These are phyloP conservation scores for Esperia sulphurella DNA, from an alignment of 2,888 invertebrate species.

Conservation along the genomic window DNA sequence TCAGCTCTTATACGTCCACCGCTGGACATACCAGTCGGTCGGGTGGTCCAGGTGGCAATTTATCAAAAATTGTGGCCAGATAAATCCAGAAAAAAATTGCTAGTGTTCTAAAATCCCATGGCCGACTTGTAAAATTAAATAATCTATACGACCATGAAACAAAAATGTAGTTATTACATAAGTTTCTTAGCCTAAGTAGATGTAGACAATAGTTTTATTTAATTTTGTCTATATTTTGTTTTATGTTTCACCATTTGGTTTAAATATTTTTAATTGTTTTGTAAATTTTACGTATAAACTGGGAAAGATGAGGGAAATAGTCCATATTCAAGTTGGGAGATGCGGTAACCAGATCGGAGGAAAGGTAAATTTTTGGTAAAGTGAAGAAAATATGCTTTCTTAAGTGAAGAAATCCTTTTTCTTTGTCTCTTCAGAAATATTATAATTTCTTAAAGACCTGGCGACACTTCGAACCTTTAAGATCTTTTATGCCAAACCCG, in stretches of 20 bases:
- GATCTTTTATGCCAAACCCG: no score
- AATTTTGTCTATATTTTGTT: conserved; percentile 30
- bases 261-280: conserved; percentile 24
- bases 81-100: no score
- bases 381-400: no score
- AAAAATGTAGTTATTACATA: conserved; percentile 25
- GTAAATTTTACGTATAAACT: conserved; percentile 37
- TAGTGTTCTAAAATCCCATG: conserved; percentile 1
- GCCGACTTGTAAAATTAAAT: conserved; percentile 3
- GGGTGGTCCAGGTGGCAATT: no score
- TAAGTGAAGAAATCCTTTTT: no score
- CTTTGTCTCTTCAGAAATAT: no score
- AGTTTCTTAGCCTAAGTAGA: conserved; percentile 31
- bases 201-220: conserved; percentile 41
- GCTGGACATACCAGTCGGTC: no score
- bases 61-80: no score
- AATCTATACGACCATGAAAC: conserved; percentile 33
- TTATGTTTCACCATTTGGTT: conserved; percentile 22
- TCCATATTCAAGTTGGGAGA: conserved; percentile 83
- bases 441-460: no score
- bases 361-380: conserved; percentile 75
- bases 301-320: conserved; percentile 86
- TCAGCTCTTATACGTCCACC: no score
- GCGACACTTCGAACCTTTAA: no score
- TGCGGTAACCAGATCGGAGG: conserved; percentile 85